phyloP scores from a whole-genome alignment of 2,797 vertebrate species.

The Coregonus sp. region DNA sequence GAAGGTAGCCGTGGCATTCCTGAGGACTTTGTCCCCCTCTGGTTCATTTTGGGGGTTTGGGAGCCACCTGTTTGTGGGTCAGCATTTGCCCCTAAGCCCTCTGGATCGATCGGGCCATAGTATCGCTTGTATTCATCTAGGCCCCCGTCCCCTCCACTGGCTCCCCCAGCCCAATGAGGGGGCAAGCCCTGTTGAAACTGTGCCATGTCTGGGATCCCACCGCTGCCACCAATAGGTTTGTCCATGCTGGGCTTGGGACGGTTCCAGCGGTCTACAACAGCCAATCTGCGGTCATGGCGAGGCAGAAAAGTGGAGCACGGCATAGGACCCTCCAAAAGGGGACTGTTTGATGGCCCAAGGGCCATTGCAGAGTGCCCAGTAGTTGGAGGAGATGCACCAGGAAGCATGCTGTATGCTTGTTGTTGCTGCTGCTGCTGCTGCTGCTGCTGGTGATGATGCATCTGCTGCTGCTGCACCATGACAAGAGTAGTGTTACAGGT shows the following conservation, averaged over 20 bases:
- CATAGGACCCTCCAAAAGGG: constrained; percentile 80
- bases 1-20: constrained; percentile 69
- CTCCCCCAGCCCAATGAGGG: constrained; percentile 66
- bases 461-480: constrained; percentile 68
- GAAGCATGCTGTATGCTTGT: constrained; percentile 75
- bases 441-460: constrained; percentile 48
- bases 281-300: constrained; percentile 80
- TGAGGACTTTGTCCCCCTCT: constrained; percentile 67
- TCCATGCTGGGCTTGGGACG: constrained; percentile 67
- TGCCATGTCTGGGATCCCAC: constrained; percentile 55
- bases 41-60: constrained; percentile 74
- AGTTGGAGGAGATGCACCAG: constrained; percentile 71
- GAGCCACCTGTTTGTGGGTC: constrained; percentile 66
- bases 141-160: constrained; percentile 55
- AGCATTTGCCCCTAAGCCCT: constrained; percentile 76
- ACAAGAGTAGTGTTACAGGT: constrained; percentile 73
- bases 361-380: constrained; percentile 78
- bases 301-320: constrained; percentile 84
- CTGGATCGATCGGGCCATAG: constrained; percentile 91
- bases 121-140: constrained; percentile 90
- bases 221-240: constrained; percentile 62
- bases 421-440: constrained; percentile 77
- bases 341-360: constrained; percentile 82
- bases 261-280: constrained; percentile 87
- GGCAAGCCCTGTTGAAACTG: constrained; percentile 71